Conservation (phyloP, 2,888 invertebrate genomes). For the Lasius platythorax region DNA sequence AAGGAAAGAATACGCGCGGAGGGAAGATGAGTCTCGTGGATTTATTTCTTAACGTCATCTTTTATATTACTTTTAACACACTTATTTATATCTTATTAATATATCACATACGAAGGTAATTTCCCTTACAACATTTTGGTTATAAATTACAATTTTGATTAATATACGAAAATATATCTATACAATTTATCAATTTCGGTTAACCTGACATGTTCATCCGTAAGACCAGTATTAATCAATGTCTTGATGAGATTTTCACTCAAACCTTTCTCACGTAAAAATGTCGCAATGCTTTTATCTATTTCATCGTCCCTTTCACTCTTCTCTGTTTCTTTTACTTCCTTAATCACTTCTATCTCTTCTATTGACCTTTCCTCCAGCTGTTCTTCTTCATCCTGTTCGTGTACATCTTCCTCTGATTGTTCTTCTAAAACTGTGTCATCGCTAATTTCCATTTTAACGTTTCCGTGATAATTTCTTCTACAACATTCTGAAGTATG, state of each 20-base stretch:
- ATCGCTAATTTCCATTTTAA: conserved; percentile 8
- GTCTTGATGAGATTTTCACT: conserved; percentile 60
- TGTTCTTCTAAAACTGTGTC: background rate
- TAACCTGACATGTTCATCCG: conserved; percentile 69
- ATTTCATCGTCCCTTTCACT: background rate
- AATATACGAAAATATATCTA: background rate
- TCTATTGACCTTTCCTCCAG: background rate
- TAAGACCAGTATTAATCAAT: conserved; percentile 61
- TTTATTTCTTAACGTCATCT: background rate
- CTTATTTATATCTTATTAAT: conserved; percentile 17
- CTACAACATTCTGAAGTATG: background rate
- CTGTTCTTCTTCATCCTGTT: background rate
- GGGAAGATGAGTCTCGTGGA: background rate
- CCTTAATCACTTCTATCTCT: background rate
- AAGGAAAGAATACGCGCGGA: background rate
- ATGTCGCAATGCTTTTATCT: conserved; percentile 35
- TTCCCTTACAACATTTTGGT: background rate
- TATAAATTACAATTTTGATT: conserved; percentile 9
- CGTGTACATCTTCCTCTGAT: background rate
- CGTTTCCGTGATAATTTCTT: background rate
- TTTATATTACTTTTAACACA: background rate
- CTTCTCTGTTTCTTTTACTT: background rate
- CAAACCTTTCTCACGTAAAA: conserved; percentile 60
- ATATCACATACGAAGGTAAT: background rate
- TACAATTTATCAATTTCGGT: background rate